phyloP scores from a whole-genome alignment of 2,797 vertebrate species.

The Onychomys arenicola region DNA sequence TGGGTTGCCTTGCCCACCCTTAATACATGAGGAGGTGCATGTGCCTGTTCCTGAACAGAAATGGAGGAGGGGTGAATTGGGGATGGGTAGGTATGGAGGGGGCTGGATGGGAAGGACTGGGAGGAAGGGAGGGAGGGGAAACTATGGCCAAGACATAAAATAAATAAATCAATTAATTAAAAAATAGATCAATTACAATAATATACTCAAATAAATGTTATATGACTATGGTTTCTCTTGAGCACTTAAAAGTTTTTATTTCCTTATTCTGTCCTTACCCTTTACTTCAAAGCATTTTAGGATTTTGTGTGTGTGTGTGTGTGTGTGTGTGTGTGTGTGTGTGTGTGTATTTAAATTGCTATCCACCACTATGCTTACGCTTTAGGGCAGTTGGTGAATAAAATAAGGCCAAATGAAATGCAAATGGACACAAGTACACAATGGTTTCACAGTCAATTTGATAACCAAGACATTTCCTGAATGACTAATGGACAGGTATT shows the following conservation, averaged over 20 bases:
- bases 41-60: too few relatives aligned
- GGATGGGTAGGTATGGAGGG: neutral
- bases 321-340: too few relatives aligned
- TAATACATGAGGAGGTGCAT: neutral
- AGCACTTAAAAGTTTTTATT: neutral
- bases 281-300: neutral
- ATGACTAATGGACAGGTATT: neutral
- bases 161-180: neutral
- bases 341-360: neutral
- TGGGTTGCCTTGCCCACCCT: neutral
- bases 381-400: neutral
- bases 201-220: neutral
- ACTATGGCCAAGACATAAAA: neutral
- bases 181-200: neutral
- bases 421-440: neutral
- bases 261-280: neutral
- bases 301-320: neutral
- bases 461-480: neutral
- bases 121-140: neutral
- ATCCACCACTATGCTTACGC: neutral
- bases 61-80: neutral
- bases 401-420: neutral
- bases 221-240: neutral
- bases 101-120: neutral
- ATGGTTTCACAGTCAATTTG: too few relatives aligned